Evolutionary conservation across 2,797 vertebrate genomes (phyloP).

Genomic region (Epinephelus malabaricus): DNA sequence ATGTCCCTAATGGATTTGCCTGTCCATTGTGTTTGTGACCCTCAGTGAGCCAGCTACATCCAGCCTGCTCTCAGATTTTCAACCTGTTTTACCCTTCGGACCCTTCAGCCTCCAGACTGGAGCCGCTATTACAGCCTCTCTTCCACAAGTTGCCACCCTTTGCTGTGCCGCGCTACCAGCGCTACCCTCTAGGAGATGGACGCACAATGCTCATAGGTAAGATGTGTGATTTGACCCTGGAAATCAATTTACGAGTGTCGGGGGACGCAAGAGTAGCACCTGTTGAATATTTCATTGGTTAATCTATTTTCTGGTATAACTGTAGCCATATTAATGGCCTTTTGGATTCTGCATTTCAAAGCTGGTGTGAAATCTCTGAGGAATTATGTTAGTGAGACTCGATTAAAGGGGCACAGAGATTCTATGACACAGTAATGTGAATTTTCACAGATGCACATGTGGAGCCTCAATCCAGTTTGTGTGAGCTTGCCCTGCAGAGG

Average conservation of each 20-base stretch:
- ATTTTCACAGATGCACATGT: constrained; percentile 29
- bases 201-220: constrained; percentile 93
- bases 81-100: constrained; percentile 99
- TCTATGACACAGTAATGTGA: constrained; percentile 36
- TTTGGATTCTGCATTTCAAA: constrained; percentile 59
- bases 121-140: constrained; percentile 92
- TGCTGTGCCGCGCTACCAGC: constrained; percentile 95
- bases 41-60: constrained; percentile 92
- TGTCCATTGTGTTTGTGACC: constrained; percentile 43
- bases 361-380: constrained; percentile 38
- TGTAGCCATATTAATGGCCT: constrained; percentile 44
- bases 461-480: constrained; percentile 41
- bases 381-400: constrained; percentile 39
- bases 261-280: constrained; percentile 7
- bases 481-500: constrained; percentile 35
- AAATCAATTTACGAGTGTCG: constrained; percentile 47
- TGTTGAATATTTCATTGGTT: constrained; percentile 59
- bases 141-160: constrained; percentile 95
- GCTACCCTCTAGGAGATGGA: constrained; percentile 95
- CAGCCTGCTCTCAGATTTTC: constrained; percentile 96
- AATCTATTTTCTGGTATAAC: constrained; percentile 53
- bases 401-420: constrained; percentile 17
- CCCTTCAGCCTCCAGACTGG: constrained; percentile 95
- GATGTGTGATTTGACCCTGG: constrained; percentile 11
- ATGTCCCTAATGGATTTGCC: not conserved